These are phyloP conservation scores for Enteromius argenteus DNA, from an alignment of 2,797 vertebrate genomes.

Conservation along the genomic window DNA sequence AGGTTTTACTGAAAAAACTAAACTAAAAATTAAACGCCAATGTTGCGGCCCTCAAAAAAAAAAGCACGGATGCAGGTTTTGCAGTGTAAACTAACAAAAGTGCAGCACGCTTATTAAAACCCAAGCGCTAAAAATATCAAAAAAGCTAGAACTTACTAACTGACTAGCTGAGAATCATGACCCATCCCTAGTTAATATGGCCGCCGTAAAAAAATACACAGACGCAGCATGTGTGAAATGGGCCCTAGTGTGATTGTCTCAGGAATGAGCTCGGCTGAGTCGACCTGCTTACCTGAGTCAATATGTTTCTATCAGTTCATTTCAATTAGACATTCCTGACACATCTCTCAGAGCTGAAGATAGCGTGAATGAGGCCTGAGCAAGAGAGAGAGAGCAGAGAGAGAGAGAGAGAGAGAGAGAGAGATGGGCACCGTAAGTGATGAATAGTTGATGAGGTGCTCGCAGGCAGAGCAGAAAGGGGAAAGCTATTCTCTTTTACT, in stretches of 20 bases:
- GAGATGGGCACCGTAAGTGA: slow-evolving; percentile 57
- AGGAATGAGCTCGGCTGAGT: slow-evolving; percentile 49
- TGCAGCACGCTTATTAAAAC: background rate
- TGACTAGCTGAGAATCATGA: slow-evolving; percentile 8
- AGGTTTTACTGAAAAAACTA: background rate
- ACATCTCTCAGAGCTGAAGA: slow-evolving; percentile 53
- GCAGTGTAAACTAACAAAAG: background rate
- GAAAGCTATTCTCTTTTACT: slow-evolving; percentile 75
- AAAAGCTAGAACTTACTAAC: slow-evolving; percentile 5
- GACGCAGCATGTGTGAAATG: slow-evolving; percentile 6
- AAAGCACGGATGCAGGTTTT: background rate
- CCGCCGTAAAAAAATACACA: background rate
- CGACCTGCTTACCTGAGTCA: slow-evolving; percentile 56
- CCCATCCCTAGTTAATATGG: slow-evolving; percentile 22
- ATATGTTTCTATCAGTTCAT: slow-evolving; percentile 62
- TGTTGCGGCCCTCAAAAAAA: background rate
- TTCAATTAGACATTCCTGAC: slow-evolving; percentile 66
- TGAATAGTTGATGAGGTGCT: slow-evolving; percentile 71
- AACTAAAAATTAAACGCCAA: background rate
- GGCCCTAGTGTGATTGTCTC: slow-evolving; percentile 38
- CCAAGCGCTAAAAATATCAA: background rate
- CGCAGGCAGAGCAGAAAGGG: slow-evolving; percentile 73
- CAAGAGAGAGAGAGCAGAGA: slow-evolving; percentile 32
- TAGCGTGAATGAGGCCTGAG: slow-evolving; percentile 21
- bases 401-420: slow-evolving; percentile 34